phyloP scores from a whole-genome alignment of 2,888 invertebrate species.

The Agriopis marginaria region DNA sequence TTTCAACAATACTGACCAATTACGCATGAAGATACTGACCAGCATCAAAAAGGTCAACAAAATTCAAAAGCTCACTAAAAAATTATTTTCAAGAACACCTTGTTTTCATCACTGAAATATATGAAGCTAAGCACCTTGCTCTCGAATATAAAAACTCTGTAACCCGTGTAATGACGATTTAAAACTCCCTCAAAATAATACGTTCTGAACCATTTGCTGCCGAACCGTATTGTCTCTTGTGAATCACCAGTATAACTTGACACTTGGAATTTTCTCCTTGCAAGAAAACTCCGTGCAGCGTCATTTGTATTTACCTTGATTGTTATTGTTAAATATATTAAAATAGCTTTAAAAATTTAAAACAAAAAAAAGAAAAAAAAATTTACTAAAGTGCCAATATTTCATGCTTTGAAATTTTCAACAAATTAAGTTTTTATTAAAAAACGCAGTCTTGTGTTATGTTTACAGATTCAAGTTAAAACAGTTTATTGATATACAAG shows the following conservation, averaged over 20 bases:
- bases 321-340: neutral
- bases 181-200: constrained; percentile 74
- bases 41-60: neutral
- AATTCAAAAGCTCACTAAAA: neutral
- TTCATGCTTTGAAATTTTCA: too few species aligned
- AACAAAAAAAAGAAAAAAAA: too few species aligned
- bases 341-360: too few species aligned
- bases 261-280: constrained; percentile 25
- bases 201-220: constrained; percentile 77
- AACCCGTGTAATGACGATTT: constrained; percentile 82
- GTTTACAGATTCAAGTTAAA: too few species aligned
- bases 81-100: constrained; percentile 44
- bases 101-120: constrained; percentile 64
- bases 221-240: constrained; percentile 67
- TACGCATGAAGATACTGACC: too few species aligned
- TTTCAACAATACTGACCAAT: too few species aligned
- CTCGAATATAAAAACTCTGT: constrained; percentile 75
- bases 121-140: constrained; percentile 72
- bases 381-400: too few species aligned
- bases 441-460: too few species aligned
- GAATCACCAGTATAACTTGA: constrained; percentile 56
- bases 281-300: neutral
- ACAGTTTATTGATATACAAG: too few species aligned
- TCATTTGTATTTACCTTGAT: neutral
- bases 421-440: too few species aligned